Base-by-base conservation (phyloP, 2,113 vertebrate genomes). In the Eulacestoma nigropectus region DNA sequence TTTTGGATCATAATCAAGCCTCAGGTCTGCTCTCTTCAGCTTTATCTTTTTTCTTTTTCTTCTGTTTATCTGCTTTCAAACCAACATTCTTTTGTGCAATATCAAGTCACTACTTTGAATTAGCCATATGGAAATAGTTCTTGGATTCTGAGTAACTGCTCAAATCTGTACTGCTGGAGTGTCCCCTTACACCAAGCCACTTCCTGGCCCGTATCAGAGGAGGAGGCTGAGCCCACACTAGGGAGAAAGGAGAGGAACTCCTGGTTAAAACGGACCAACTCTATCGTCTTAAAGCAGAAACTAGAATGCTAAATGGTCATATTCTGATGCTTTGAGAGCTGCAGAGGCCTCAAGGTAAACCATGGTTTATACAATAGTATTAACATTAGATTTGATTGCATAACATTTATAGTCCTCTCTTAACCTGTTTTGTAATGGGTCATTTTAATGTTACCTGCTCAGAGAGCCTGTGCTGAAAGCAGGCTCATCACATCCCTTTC, bases 161-260 rank as follows among this genome's bases (percentile, higher is more conserved):
- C 41, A 59, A 27, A 23, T 16, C 41, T 57, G 15, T 13, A 56
- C 15, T 65, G 53, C 59, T n/a, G 13, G 8, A 47, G 33, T 12
- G 29, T 64, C 35, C 23, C 5, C 74, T 81, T 11, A 23, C 42
- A n/a, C 39, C 16, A 68, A 21, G 32, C 27, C 32, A 42, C 55
- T 65, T 11, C 46, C 42, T 62, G n/a, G 16, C 17, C 39, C 2
- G 0, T 6, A 1, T 21, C 29, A 47, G 39, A 17, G 1, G 2
- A 88, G 65, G 7, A 59, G 16, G 37, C 37, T 25, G 10, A 41
- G 21, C 52, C 46, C 18, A 7, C 8, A 70, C 50, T 59, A n/a
- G 46, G n/a, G 41, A 82, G 64, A 46, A 55, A 35, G 80, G 52
- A 56, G 26, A 85, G 32, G 41, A 47, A 11, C 69, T 74, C 55